Evolutionary conservation across 2,113 vertebrate genomes (phyloP).

Genomic region (Pantherophis guttatus): DNA sequence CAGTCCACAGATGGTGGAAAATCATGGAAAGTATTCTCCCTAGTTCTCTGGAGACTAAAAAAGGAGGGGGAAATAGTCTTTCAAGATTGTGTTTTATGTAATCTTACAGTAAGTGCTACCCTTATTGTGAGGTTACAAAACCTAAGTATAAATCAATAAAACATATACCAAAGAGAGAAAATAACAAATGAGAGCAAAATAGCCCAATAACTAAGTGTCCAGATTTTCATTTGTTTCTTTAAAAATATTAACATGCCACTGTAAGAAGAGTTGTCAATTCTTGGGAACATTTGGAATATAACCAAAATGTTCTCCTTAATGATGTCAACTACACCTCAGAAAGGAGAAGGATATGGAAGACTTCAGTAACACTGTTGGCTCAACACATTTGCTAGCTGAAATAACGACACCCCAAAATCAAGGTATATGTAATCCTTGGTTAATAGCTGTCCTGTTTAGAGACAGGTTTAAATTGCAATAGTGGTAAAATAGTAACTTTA

Average conservation of each 20-base stretch:
- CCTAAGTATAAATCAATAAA: neutral
- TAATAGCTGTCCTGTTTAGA: neutral
- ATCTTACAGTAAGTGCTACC: neutral
- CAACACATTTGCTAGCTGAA: neutral
- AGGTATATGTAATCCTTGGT: neutral
- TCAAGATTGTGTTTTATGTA: neutral
- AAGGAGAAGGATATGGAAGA: neutral
- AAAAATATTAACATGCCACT: neutral
- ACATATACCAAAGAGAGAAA: neutral
- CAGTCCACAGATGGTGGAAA: neutral
- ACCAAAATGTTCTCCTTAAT: neutral
- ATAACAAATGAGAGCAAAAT: neutral
- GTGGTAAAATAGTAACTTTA: neutral
- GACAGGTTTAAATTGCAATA: neutral
- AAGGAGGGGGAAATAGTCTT: neutral
- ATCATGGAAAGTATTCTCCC: neutral
- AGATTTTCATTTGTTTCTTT: neutral
- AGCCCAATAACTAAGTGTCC: neutral
- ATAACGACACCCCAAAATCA: neutral
- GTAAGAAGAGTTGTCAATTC: neutral
- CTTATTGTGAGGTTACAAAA: neutral
- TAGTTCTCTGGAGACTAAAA: neutral
- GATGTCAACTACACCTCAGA: neutral
- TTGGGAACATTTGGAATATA: neutral
- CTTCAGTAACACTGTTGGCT: neutral